Evolutionary conservation across 2,888 invertebrate genomes (phyloP).

Genomic region (Melanostoma scalare): DNA sequence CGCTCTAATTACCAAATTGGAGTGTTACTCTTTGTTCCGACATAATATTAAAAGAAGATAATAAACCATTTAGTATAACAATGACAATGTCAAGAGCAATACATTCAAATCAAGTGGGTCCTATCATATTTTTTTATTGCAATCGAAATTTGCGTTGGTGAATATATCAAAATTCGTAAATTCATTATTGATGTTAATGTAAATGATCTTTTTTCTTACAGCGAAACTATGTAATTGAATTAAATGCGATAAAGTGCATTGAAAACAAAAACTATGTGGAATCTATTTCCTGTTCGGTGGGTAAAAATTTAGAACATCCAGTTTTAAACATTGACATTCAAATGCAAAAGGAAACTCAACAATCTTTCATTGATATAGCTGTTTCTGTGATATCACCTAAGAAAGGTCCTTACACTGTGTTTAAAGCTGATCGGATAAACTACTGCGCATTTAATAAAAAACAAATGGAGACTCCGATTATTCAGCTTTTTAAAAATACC

Average conservation of each 20-base stretch:
- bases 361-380: not conserved
- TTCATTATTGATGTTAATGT: no score
- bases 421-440: not conserved
- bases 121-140: no score
- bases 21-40: no score
- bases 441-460: not conserved
- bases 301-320: not conserved
- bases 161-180: no score
- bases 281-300: not conserved
- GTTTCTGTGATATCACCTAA: not conserved
- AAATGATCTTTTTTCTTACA: not conserved
- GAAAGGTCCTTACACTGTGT: not conserved
- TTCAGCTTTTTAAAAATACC: no score
- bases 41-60: no score
- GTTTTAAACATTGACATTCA: not conserved
- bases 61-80: no score
- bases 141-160: no score
- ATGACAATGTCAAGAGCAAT: no score
- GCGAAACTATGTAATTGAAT: not conserved
- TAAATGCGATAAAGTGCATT: slow-evolving; percentile 1
- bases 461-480: no score
- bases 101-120: no score
- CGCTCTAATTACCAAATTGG: no score
- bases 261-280: not conserved
- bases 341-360: slow-evolving; percentile 5